Conservation (phyloP, 2,888 invertebrate species). For the Lathronympha strigana region DNA sequence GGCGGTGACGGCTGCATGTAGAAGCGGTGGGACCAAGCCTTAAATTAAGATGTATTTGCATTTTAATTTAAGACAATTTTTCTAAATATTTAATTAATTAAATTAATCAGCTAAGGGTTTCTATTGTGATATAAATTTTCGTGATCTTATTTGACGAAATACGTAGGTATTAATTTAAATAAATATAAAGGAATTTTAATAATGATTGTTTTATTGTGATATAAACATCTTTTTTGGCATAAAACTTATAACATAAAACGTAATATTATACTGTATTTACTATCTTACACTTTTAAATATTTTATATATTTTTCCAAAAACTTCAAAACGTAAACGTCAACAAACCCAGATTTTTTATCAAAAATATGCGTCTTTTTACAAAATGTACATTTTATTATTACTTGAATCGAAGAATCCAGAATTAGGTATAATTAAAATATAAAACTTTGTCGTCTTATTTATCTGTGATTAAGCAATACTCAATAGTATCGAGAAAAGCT, state of each 20-base stretch:
- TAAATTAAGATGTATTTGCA: too few relatives aligned
- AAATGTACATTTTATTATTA: slow-evolving; percentile 16
- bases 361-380: slow-evolving; percentile 35
- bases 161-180: background rate
- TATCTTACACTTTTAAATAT: background rate
- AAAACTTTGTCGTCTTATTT: too few relatives aligned
- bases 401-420: slow-evolving; percentile 1
- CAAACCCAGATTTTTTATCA: slow-evolving; percentile 8
- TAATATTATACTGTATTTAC: slow-evolving; percentile 9
- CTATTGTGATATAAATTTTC: slow-evolving; percentile 13
- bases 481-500: too few relatives aligned
- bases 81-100: too few relatives aligned
- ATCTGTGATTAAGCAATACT: too few relatives aligned
- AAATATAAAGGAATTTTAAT: slow-evolving; percentile 26
- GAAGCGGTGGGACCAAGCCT: too few relatives aligned
- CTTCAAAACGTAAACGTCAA: slow-evolving; percentile 12
- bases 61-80: too few relatives aligned
- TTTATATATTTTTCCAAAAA: slow-evolving; percentile 5
- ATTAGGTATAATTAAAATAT: too few relatives aligned
- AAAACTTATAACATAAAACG: slow-evolving; percentile 28
- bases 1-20: too few relatives aligned
- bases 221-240: slow-evolving; percentile 36
- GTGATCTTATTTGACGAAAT: too few relatives aligned
- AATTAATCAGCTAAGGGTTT: background rate
- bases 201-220: slow-evolving; percentile 34